A percentile compares a stretch with the other conserved stretches of the same genome.
These are phyloP conservation scores for Coptotermes formosanus DNA, from an alignment of 1,140 invertebrate genomes.

Conservation along the genomic window DNA sequence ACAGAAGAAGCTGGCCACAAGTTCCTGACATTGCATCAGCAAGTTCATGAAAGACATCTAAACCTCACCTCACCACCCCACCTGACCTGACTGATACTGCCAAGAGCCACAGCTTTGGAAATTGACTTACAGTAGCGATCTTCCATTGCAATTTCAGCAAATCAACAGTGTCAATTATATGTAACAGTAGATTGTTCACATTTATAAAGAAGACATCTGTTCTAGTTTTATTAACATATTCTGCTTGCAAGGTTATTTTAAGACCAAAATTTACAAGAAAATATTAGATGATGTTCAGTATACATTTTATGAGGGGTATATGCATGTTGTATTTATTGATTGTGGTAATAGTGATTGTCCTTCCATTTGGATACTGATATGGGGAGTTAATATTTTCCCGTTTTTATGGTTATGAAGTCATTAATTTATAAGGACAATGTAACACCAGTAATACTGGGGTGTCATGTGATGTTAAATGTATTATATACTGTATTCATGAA, in stretches of 20 bases:
- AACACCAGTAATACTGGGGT: constrained; percentile 5
- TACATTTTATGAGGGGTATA: neutral
- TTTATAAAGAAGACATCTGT: neutral
- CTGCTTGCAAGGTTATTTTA: neutral
- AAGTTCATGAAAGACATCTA: neutral
- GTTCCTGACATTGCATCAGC: neutral
- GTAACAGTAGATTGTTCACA: neutral
- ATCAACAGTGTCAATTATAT: constrained; percentile 1
- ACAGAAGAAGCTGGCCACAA: neutral
- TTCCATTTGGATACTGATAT: neutral
- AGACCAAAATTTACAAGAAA: neutral
- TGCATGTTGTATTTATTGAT: constrained; percentile 8
- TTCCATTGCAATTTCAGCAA: neutral
- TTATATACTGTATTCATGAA: neutral
- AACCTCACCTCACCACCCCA: neutral
- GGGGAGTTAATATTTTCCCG: neutral
- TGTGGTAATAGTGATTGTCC: neutral
- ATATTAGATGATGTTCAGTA: neutral
- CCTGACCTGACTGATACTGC: neutral
- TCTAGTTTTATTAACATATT: neutral
- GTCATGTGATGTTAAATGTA: neutral
- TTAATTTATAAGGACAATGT: constrained; percentile 10
- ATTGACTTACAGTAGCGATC: neutral
- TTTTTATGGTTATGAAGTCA: neutral
- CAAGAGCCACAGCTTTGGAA: neutral